phyloP scores from a whole-genome alignment of 2,797 vertebrate species.

The Trichosurus vulpecula region DNA sequence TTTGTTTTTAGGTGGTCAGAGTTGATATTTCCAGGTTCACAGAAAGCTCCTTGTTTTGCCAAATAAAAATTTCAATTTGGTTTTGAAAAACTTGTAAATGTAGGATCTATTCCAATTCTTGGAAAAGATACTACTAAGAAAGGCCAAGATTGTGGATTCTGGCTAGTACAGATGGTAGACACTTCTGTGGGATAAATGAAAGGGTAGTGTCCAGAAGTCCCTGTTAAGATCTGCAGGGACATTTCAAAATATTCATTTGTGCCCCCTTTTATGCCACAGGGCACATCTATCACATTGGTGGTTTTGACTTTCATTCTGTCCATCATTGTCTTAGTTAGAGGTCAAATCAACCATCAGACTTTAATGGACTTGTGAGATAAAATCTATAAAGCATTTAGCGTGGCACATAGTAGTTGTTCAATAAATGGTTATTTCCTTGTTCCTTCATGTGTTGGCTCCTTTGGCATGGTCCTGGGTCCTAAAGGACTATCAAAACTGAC shows the following conservation, averaged over 20 bases:
- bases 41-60: no score
- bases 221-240: neutral
- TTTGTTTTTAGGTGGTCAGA: no score
- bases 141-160: neutral
- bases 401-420: neutral
- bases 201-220: neutral
- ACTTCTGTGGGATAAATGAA: neutral
- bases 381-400: neutral
- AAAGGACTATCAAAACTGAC: neutral
- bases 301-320: neutral
- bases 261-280: neutral
- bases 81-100: no score
- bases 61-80: no score
- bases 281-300: neutral
- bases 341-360: neutral
- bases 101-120: neutral
- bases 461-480: neutral
- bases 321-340: neutral
- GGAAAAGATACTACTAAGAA: neutral
- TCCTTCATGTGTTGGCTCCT: neutral
- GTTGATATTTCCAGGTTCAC: no score
- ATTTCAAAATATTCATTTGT: neutral
- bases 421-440: neutral
- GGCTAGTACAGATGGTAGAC: neutral
- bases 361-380: neutral